A percentile compares a stretch with the other conserved stretches of the same genome.
These are phyloP conservation scores for Chloroceryle amazona DNA, from an alignment of 2,797 vertebrate genomes.

Conservation along the genomic window DNA sequence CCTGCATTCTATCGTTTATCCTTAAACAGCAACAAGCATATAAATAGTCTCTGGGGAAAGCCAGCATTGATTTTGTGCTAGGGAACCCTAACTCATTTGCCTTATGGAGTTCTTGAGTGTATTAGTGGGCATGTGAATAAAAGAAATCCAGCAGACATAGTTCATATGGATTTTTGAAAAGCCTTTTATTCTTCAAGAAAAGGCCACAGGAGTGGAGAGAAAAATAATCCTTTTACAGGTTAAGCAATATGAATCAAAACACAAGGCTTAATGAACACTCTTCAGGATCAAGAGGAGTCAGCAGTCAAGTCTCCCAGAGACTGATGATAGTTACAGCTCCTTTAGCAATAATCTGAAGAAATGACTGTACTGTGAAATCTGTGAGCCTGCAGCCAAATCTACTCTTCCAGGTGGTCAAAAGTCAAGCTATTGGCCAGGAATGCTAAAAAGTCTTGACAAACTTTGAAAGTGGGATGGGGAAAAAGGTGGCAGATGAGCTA, in stretches of 20 bases:
- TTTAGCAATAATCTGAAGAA: not conserved
- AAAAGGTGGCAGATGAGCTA: not conserved
- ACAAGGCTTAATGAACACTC: not conserved
- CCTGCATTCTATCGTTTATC: not conserved
- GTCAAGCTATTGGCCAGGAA: not conserved
- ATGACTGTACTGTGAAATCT: not conserved
- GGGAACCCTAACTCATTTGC: not conserved
- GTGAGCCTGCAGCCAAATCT: not conserved
- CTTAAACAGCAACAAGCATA: not conserved
- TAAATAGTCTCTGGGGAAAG: not conserved
- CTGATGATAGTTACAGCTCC: not conserved
- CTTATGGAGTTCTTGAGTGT: not conserved
- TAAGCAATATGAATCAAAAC: slow-evolving; percentile 1
- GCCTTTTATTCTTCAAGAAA: not conserved
- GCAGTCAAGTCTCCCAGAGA: not conserved
- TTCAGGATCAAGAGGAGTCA: not conserved
- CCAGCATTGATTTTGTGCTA: not conserved
- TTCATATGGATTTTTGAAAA: not conserved
- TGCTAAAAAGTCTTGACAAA: not conserved
- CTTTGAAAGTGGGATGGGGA: not conserved
- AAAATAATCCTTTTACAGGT: not conserved
- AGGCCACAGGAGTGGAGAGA: not conserved
- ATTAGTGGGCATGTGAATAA: not conserved
- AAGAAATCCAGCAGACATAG: not conserved
- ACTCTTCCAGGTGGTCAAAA: not conserved